These are phyloP conservation scores for Leptinotarsa defecta DNA, from an alignment of 1,140 invertebrate species.

Conservation along the genomic window DNA sequence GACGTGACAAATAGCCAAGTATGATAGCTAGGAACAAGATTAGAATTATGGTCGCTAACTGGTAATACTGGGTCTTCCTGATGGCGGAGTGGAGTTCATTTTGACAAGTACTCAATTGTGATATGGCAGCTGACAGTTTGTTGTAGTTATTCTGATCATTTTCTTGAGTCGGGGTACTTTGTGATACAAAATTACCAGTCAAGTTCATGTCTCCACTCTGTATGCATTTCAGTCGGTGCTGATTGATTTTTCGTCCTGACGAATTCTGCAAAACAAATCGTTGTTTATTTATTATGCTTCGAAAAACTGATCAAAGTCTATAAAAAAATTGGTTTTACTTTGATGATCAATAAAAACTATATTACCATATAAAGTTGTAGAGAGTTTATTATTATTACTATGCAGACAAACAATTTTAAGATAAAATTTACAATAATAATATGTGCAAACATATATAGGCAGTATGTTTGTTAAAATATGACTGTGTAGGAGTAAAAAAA, in stretches of 20 bases:
- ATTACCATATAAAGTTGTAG: no score
- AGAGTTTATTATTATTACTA: no score
- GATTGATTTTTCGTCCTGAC: slow-evolving; percentile 54
- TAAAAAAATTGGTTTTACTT: no score
- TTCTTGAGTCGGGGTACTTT: slow-evolving; percentile 18
- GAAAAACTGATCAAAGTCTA: no score
- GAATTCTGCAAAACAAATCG: slow-evolving; percentile 42
- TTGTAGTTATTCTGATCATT: slow-evolving; percentile 32
- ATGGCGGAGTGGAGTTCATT: slow-evolving; percentile 39
- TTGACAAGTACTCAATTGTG: slow-evolving; percentile 42
- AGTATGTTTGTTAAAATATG: no score
- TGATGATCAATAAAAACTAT: no score
- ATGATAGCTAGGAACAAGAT: slow-evolving; percentile 39
- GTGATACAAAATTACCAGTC: slow-evolving; percentile 41
- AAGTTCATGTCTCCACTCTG: slow-evolving; percentile 46
- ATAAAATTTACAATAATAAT: no score
- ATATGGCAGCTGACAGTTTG: slow-evolving; percentile 36
- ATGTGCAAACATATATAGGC: no score
- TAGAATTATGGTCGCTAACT: slow-evolving; percentile 40
- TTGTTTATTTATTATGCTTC: no score
- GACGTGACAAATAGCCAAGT: slow-evolving; percentile 32
- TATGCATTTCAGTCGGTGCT: slow-evolving; percentile 59
- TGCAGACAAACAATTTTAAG: no score
- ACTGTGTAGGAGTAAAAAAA: no score
- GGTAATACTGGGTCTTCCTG: slow-evolving; percentile 40